Evolutionary conservation across 1,140 invertebrate species (phyloP), one percentile per base, ranked within the genome.

Genomic region (Hyposmocoma kahamanoa): DNA sequence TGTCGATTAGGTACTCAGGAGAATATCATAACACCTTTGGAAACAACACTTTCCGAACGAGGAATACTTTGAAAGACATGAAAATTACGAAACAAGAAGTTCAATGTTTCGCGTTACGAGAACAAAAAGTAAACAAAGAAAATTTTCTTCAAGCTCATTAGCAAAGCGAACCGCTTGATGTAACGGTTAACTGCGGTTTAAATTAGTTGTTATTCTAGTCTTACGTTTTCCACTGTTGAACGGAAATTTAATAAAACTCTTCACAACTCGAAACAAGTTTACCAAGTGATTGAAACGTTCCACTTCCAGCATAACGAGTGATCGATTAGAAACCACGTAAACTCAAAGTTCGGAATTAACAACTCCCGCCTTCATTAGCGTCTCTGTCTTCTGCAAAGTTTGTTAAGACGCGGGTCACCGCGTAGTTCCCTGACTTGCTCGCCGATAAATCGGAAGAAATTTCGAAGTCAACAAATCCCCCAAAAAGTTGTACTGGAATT

Each of bases 401-500:
- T 30, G 21, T 9, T 20, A 41, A 41, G 38, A 41, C n/a, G 20
- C 38, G 47, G 41, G 45, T 28, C 21, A 28, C 30, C 34, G 38
- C 46, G 48, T 47, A 44, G 20, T 26, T 52, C 34, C 46, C 59
- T 55, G 54, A 56, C 65, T 61, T 67, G 61, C 64, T 72, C 58
- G 47, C 47, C 60, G 45, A 67, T 71, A 68, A 71, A 67, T 66
- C 53, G 51, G 36, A 48, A 58, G 55, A 53, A 53, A 68, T 64
- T 61, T 49, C 34, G 53, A 51, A 56, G 53, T 59, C 42, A 28
- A 51, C 47, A 53, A 59, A 64, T 54, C 44, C 47, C 45, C 26
- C 13, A 36, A 32, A 46, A 58, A 59, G 52, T 61, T 60, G 46
- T 50, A 53, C 51, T 36, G 30, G 56, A 56, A 45, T 57, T 57